Base-by-base conservation (phyloP, 2,888 invertebrate genomes). In the Dasysyrphus tricinctus region DNA sequence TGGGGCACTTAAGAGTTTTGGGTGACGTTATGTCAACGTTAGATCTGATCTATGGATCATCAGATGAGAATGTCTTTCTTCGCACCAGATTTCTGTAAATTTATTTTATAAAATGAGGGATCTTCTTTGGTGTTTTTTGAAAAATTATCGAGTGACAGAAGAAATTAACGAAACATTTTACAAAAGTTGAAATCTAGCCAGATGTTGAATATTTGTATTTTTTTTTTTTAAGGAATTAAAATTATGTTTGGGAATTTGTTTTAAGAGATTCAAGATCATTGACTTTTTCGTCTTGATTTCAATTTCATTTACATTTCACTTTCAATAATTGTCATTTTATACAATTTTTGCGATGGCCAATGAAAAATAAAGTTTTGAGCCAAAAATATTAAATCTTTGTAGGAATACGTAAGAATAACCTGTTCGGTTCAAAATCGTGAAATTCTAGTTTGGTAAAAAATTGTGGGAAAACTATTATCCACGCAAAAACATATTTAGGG, bases 201-300 rank as follows among this genome's bases (percentile, higher is more conserved):
- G 72, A 67, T 78, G 78, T 78, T 74, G 74, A 74, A 70, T 47
- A 3, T 29, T 47, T 42, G 8, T 7, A 39, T 39, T 39, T 16
- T 72, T 56, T 74, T 70, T 29, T 19, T 51, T 72, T 16, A 14
- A 39, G 5, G n/a, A 54, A 51, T 42, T 63, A 54, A 67, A 19
- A 34, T 56, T 32, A 24, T 19, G 14, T 42, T 72, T 37, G 34
- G 39, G 37, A 19, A 39, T 29, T 67, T 42, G 47, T 54, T 63
- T 70, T 44, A 63, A 39, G 78, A 86, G 72, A 86, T 54, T 82
- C 86, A 75, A 86, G 82, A 86, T 65, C 86, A 65, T 78, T 75
- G 86, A 78, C 56, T 73, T 77, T 56, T 69, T 7, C 14, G 7
- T 32, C 24, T 76, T 37, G 7, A 44, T 80, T 73, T 56, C n/a